These are phyloP conservation scores for Mionectes olivaceus DNA, from an alignment of 2,797 vertebrate genomes.

Conservation along the genomic window DNA sequence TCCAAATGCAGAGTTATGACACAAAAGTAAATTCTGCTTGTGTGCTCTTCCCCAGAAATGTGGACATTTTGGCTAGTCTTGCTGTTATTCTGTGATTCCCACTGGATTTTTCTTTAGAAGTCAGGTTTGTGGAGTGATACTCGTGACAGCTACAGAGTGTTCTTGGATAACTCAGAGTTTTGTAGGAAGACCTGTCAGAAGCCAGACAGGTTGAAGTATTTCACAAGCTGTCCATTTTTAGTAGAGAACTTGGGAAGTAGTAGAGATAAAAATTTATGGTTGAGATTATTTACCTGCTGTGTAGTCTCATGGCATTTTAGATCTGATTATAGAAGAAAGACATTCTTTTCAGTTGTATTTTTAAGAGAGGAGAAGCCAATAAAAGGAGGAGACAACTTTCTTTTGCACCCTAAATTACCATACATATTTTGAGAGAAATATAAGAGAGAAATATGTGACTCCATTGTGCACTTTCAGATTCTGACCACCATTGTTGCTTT, in stretches of 20 bases:
- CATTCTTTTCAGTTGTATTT: not conserved
- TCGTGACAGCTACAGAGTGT: constrained; percentile 40
- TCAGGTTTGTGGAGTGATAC: not conserved
- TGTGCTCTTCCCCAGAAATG: not conserved
- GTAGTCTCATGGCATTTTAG: not conserved
- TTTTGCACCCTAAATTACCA: not conserved
- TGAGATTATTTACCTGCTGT: not conserved
- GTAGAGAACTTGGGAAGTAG: not conserved
- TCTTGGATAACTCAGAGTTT: constrained; percentile 34
- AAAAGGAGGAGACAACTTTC: not conserved
- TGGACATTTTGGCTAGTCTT: not conserved
- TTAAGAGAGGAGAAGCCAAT: not conserved
- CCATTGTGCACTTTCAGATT: accelerated
- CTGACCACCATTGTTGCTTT: not conserved
- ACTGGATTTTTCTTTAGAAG: not conserved
- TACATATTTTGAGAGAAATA: not conserved
- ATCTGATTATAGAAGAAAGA: not conserved
- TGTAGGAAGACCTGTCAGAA: constrained; percentile 48
- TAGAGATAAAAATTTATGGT: constrained; percentile 14
- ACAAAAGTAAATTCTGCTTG: not conserved
- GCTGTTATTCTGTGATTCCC: not conserved
- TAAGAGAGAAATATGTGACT: not conserved
- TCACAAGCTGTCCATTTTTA: constrained; percentile 51
- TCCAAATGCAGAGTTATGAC: not conserved
- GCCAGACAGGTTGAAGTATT: constrained; percentile 43